phyloP scores from a whole-genome alignment of 35 echinoderm and acorn worm species.

The Antedon bifida region DNA sequence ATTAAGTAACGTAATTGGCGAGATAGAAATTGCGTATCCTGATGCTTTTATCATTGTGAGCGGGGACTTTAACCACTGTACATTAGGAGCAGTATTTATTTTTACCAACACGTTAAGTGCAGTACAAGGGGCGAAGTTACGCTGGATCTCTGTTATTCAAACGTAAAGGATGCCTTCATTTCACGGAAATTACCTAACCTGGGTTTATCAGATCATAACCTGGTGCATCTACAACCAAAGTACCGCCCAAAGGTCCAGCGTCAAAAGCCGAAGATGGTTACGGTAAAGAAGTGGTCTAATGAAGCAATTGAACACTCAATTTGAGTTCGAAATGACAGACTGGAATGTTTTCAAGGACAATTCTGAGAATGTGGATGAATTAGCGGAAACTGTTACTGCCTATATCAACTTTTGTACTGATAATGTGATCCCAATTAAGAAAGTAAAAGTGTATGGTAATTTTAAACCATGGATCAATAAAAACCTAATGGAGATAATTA shows the following conservation, averaged over 20 bases:
- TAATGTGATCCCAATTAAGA: background rate
- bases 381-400: background rate
- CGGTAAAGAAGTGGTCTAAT: background rate
- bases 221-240: background rate
- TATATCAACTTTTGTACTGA: constrained; percentile 12
- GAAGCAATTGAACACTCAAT: background rate
- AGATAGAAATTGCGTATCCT: constrained; percentile 1
- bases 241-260: constrained; percentile 5
- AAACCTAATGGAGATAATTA: too few species aligned
- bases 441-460: constrained; percentile 2
- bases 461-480: constrained; percentile 11
- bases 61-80: constrained; percentile 29
- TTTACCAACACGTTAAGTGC: constrained; percentile 20
- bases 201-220: constrained; percentile 10
- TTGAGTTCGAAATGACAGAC: background rate
- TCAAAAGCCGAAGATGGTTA: background rate
- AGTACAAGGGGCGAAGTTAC: constrained; percentile 5
- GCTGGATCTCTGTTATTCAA: constrained; percentile 6
- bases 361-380: background rate
- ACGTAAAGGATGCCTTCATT: constrained; percentile 6
- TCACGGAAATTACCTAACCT: background rate
- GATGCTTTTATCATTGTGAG: constrained; percentile 14
- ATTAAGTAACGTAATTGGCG: constrained; percentile 12
- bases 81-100: constrained; percentile 11
- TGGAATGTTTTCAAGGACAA: constrained; percentile 1